Base-by-base conservation (phyloP, 2,113 vertebrate species). In the Pomatorhinus ruficollis region DNA sequence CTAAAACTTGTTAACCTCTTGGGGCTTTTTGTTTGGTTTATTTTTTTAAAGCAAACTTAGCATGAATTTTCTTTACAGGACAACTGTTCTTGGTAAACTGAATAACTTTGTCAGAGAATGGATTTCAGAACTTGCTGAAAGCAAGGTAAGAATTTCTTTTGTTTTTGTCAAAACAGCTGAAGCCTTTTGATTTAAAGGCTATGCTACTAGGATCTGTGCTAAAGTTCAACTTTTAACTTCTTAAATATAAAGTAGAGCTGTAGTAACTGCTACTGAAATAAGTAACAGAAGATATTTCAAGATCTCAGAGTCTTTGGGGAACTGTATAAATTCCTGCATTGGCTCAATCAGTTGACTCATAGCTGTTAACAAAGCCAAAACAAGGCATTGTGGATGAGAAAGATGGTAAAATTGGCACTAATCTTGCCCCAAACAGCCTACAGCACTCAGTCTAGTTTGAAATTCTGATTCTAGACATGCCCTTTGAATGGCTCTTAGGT, bases 21-120 rank as follows among this genome's bases (percentile, higher is more conserved):
- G 39, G 23, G 5, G 0, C 2, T 39, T 37, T 49, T 25, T 22
- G 7, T 2, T 24, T 47, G 15, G 23, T 2, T 21, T 8, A 7
- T 25, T 66, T 30, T 45, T 53, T 77, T 23, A 7, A 20, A 20
- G 21, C 30, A 35, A 53, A 33, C 12, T 57, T 79, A 87, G 76
- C 18, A 4, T 70, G 30, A 82, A 22, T 88, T 95, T 96, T 95
- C 31, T 93, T 97, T 98, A 57, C 94, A 99, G 99, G 96, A 95
- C 88, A 44, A 63, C 80, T 44, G 88, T 99, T 97, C 98, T 99
- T 93, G 99, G 99, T 28, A 99, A 99, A 97, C 97, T 99, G 95
- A 99, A 99, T 97, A 98, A 98, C 83, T 98, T 99, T 96, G 99
- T 99, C 57, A 99, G 99, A 97, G 98, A 99, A 82, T 99, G 99